Base-by-base conservation (phyloP, 2,113 vertebrate species). In the Lates calcarifer region DNA sequence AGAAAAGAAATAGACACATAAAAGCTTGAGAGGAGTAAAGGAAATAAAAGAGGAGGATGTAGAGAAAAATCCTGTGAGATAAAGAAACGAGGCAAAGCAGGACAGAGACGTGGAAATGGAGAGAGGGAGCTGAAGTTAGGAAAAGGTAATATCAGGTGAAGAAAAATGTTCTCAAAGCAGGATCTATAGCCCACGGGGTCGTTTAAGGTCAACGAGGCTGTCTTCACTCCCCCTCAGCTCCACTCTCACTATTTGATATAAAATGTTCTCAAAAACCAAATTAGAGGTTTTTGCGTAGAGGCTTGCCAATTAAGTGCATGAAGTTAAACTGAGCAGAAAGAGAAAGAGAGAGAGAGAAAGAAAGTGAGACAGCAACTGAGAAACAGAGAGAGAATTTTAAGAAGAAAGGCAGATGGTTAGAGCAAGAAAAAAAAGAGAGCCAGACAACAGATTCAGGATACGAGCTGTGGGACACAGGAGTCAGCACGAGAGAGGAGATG, bases 61-160 rank as follows among this genome's bases (percentile, higher is more conserved):
- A 26, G 62, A 63, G 71, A 55, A 63, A 74, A 74, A 45, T 17
- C 57, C 39, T 1, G 15, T 35, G 8, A 79, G 65, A 79, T 64
- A 75, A 69, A 85, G 74, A 69, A 35, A 51, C 2, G 49, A 79
- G 43, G 67, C 35, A 60, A 77, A 68, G 45, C 57, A 35, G 11
- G 39, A 41, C 43, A 12, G 51, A 69, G 60, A 28, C 1, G 22
- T 20, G 37, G 63, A 66, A 63, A 74, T 37, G 58, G 51, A 61
- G 67, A 63, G 74, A 37, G 26, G 3, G 69, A 57, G 63, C 31
- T 49, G 53, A 33, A 53, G 39, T 20, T 17, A 85, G 35, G 66
- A 74, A 62, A 49, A 22, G 24, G 49, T 6, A 29, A 71, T 15
- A 39, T 49, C 57, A 69, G 41, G 43, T 37, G 33, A n/a, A 29